Evolutionary conservation across 2,888 invertebrate species (phyloP).

Genomic region (Acleris cristana): DNA sequence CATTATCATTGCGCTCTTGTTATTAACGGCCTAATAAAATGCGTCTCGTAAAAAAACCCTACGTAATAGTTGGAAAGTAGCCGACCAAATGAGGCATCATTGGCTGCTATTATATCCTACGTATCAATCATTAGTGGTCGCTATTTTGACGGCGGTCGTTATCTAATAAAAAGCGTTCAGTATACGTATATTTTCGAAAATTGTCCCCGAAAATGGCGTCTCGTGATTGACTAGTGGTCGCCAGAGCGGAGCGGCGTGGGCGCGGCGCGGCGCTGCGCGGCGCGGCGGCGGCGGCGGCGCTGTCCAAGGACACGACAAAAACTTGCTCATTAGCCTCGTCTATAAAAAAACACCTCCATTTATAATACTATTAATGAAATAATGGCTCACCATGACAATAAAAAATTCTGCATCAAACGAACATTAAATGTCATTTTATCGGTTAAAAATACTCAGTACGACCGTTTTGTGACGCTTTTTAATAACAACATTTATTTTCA

Average conservation of each 20-base stretch:
- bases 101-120: slow-evolving; percentile 42
- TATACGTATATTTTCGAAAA: slow-evolving; percentile 48
- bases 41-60: slow-evolving; percentile 17
- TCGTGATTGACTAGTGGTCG: slow-evolving; percentile 46
- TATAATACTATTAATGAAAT: slow-evolving; percentile 81
- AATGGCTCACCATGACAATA: slow-evolving; percentile 60
- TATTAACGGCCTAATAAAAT: slow-evolving; percentile 4
- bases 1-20: slow-evolving; percentile 4
- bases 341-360: slow-evolving; percentile 72
- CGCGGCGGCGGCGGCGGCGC: slow-evolving; percentile 47
- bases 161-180: slow-evolving; percentile 51
- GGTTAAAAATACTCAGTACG: slow-evolving; percentile 60
- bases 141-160: slow-evolving; percentile 43
- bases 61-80: slow-evolving; percentile 33
- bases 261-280: slow-evolving; percentile 36
- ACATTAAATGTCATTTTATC: slow-evolving; percentile 76
- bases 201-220: slow-evolving; percentile 48
- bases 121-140: slow-evolving; percentile 40
- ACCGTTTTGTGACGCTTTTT: slow-evolving; percentile 59
- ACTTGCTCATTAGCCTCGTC: slow-evolving; percentile 64
- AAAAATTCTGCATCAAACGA: slow-evolving; percentile 67
- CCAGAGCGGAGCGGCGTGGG: slow-evolving; percentile 37
- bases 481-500: slow-evolving; percentile 69
- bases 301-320: slow-evolving; percentile 67
- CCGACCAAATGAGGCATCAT: slow-evolving; percentile 41